Conservation (phyloP, 1,140 invertebrate species). For the Panulirus ornatus region DNA sequence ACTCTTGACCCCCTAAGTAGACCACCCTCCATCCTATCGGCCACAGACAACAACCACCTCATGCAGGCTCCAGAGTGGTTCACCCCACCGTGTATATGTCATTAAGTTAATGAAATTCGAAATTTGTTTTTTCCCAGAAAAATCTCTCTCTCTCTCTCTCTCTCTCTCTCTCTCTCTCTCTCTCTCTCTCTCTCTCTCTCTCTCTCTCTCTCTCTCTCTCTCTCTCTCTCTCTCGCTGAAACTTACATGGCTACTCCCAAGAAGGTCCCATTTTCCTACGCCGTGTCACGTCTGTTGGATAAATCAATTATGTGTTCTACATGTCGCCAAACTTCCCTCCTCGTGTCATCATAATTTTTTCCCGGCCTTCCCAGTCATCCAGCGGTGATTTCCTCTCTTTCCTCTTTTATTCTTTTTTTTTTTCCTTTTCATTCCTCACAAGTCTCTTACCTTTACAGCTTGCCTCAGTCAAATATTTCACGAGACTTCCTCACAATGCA, state of each 20-base stretch:
- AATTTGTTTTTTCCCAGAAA: no score
- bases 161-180: constrained; percentile 42
- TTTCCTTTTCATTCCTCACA: not conserved
- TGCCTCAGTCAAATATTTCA: no score
- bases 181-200: constrained; percentile 34
- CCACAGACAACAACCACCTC: no score
- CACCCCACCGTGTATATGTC: no score
- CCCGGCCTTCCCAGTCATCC: not conserved
- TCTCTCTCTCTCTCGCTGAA: not conserved
- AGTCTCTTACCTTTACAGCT: not conserved
- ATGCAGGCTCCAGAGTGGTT: no score
- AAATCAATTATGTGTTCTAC: no score
- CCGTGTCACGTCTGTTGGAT: no score
- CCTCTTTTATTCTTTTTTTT: not conserved
- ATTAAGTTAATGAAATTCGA: no score
- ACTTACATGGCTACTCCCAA: not conserved
- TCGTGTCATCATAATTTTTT: no score
- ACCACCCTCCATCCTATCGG: no score
- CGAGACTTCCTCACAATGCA: not conserved
- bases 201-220: constrained; percentile 24
- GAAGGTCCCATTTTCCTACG: not conserved
- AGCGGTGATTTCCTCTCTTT: not conserved
- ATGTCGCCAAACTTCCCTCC: no score
- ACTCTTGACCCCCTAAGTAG: no score
- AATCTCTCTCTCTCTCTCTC: constrained; percentile 22